These are phyloP conservation scores for Doryteuthis pealeii DNA, from an alignment of 1,140 invertebrate genomes.

Conservation along the genomic window DNA sequence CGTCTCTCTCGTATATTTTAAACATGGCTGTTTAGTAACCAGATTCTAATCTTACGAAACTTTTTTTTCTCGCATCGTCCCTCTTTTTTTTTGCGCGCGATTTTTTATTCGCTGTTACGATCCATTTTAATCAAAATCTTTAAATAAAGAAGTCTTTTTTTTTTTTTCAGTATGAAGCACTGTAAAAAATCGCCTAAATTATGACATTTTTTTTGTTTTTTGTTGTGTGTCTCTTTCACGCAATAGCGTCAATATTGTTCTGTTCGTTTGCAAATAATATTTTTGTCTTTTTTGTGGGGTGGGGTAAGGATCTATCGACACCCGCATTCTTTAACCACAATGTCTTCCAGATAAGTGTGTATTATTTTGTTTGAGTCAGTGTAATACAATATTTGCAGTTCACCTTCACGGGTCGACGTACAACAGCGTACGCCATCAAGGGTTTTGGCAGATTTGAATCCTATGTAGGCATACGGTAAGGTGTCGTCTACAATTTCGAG, in stretches of 20 bases:
- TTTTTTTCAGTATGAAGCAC: too few relatives aligned
- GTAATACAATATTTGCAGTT: neutral
- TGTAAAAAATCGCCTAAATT: too few relatives aligned
- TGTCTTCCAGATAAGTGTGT: neutral
- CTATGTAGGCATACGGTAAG: neutral
- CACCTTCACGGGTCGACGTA: neutral
- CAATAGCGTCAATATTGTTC: neutral
- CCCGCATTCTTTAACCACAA: neutral
- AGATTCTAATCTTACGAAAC: too few relatives aligned
- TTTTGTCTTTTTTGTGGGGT: neutral
- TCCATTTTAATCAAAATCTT: too few relatives aligned
- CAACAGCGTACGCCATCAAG: neutral
- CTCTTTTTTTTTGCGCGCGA: too few relatives aligned
- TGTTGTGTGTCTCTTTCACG: neutral
- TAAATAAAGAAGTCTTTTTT: too few relatives aligned
- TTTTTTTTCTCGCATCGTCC: too few relatives aligned
- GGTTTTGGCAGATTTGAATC: neutral
- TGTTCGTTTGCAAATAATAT: neutral
- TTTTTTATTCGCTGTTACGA: too few relatives aligned
- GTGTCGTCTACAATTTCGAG: neutral
- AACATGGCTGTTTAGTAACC: too few relatives aligned
- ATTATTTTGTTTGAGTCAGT: neutral
- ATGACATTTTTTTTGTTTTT: neutral
- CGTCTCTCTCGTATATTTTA: too few relatives aligned
- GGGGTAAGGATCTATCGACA: neutral